phyloP scores from a whole-genome alignment of 2,888 invertebrate species.

The Oegoconia quadripuncta region DNA sequence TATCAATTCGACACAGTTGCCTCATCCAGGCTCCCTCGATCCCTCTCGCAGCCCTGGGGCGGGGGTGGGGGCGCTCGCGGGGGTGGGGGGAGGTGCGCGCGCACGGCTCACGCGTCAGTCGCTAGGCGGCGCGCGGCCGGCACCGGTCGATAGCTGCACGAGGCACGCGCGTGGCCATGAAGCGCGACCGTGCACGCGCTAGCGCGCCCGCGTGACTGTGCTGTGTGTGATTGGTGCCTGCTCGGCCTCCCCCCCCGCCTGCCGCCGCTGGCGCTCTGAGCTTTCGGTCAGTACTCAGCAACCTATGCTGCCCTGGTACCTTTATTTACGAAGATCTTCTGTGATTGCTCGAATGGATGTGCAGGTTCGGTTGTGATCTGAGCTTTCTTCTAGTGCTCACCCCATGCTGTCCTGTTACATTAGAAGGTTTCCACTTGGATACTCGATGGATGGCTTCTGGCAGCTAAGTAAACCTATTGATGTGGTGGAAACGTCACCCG shows the following conservation, averaged over 20 bases:
- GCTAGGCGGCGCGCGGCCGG: slow-evolving; percentile 67
- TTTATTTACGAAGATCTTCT: too few species aligned
- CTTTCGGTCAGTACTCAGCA: slow-evolving; percentile 46
- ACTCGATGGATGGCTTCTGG: too few species aligned
- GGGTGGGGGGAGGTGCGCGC: slow-evolving; percentile 60
- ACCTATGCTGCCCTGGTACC: not conserved
- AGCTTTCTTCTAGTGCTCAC: too few species aligned
- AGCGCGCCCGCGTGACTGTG: slow-evolving; percentile 46
- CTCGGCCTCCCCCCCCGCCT: slow-evolving; percentile 30
- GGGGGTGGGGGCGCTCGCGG: slow-evolving; percentile 28
- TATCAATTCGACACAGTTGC: too few species aligned
- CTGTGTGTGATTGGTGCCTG: slow-evolving; percentile 50
- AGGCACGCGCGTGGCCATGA: slow-evolving; percentile 58
- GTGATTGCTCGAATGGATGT: too few species aligned
- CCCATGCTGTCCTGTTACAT: too few species aligned
- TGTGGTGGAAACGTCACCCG: too few species aligned
- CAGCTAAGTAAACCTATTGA: too few species aligned
- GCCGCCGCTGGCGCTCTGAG: slow-evolving; percentile 36
- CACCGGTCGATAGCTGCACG: slow-evolving; percentile 71
- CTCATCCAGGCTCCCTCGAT: slow-evolving; percentile 21
- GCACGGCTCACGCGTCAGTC: slow-evolving; percentile 64
- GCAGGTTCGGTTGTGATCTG: too few species aligned
- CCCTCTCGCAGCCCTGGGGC: slow-evolving; percentile 25
- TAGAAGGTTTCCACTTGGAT: too few species aligned
- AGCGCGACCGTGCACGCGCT: slow-evolving; percentile 62